These are phyloP conservation scores for Orius laevigatus DNA, from an alignment of 1,140 invertebrate species.

Conservation along the genomic window DNA sequence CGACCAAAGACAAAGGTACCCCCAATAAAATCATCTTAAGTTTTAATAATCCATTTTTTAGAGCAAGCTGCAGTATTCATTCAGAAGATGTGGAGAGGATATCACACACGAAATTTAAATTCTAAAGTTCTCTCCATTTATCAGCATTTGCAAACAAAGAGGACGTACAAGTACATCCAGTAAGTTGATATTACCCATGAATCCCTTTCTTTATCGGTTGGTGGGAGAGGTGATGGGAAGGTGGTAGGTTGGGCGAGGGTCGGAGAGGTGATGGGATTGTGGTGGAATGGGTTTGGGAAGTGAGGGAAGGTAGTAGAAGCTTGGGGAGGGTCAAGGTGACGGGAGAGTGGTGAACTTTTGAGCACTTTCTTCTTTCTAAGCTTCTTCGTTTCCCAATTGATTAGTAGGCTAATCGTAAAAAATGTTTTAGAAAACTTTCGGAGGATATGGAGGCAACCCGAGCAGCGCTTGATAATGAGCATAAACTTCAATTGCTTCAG, in stretches of 20 bases:
- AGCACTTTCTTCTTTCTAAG: too few relatives aligned
- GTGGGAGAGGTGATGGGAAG: too few relatives aligned
- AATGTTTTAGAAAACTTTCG: constrained; percentile 43
- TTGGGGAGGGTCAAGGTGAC: not conserved
- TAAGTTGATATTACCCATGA: too few relatives aligned
- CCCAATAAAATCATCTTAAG: too few relatives aligned
- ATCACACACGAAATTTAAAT: constrained; percentile 59
- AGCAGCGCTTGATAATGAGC: constrained; percentile 64
- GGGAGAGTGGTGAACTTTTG: too few relatives aligned
- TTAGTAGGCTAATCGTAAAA: constrained; percentile 8
- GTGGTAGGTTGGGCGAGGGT: not conserved
- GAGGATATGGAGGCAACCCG: constrained; percentile 67
- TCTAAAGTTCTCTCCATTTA: constrained; percentile 53
- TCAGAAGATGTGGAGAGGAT: constrained; percentile 78
- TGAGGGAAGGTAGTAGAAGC: not conserved
- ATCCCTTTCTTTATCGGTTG: too few relatives aligned
- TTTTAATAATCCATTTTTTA: too few relatives aligned
- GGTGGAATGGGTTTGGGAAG: not conserved
- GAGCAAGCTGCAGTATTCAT: constrained; percentile 57
- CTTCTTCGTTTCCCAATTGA: too few relatives aligned
- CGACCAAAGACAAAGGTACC: constrained; percentile 23
- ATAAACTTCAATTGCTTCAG: constrained; percentile 69
- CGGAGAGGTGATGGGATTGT: not conserved
- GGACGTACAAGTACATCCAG: constrained; percentile 76
- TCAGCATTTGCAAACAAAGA: constrained; percentile 57